These are phyloP conservation scores for Odontothrips loti DNA, from an alignment of 2,888 invertebrate species.

Conservation along the genomic window DNA sequence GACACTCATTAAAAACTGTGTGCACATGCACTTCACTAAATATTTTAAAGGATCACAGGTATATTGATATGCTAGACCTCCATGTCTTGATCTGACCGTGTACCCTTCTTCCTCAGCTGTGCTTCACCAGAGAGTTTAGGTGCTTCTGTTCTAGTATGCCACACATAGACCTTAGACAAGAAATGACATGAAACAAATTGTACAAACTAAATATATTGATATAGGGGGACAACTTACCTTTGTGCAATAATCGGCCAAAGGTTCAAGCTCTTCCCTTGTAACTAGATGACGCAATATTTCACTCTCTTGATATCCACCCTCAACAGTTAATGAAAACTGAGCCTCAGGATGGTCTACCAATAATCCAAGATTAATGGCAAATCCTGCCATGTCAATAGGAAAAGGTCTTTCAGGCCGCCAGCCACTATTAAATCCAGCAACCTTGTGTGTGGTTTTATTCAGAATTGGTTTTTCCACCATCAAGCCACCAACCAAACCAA, in stretches of 20 bases:
- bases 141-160: slow-evolving; percentile 96
- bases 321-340: slow-evolving; percentile 75
- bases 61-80: slow-evolving; percentile 50
- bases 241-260: slow-evolving; percentile 83
- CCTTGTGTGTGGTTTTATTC: slow-evolving; percentile 56
- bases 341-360: slow-evolving; percentile 65
- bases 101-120: slow-evolving; percentile 52
- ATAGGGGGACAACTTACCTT: slow-evolving; percentile 52
- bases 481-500: slow-evolving; percentile 92
- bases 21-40: neutral
- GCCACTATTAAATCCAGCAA: slow-evolving; percentile 64
- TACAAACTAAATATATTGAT: slow-evolving; percentile 6
- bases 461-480: slow-evolving; percentile 87
- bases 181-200: slow-evolving; percentile 31
- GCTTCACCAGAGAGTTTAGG: slow-evolving; percentile 70
- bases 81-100: slow-evolving; percentile 55
- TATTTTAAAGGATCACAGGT: neutral
- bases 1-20: neutral
- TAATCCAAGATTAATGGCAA: slow-evolving; percentile 76
- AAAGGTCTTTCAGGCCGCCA: slow-evolving; percentile 91
- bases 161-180: slow-evolving; percentile 73
- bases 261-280: slow-evolving; percentile 75
- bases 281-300: slow-evolving; percentile 70
- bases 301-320: slow-evolving; percentile 85
- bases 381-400: slow-evolving; percentile 98